phyloP scores from a whole-genome alignment of 2,797 vertebrate genomes.

The Artibeus lituratus region DNA sequence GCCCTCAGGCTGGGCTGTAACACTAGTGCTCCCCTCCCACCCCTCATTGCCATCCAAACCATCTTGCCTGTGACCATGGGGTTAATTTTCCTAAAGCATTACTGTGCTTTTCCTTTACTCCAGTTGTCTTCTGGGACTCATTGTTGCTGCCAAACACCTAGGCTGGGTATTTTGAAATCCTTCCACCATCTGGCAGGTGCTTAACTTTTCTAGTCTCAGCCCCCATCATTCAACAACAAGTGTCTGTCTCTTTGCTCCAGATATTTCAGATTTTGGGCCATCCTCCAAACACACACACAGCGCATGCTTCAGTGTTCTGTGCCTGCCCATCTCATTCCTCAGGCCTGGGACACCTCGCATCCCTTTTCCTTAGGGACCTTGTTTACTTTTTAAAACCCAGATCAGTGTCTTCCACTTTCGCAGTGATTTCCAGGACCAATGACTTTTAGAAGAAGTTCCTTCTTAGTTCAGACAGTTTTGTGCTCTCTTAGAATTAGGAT shows the following conservation, averaged over 20 bases:
- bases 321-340: background rate
- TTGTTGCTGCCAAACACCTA: slow-evolving; percentile 35
- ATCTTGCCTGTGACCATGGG: background rate
- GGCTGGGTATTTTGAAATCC: slow-evolving; percentile 35
- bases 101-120: background rate
- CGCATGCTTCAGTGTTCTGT: background rate
- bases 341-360: background rate
- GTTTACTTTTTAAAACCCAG: background rate
- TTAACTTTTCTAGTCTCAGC: slow-evolving; percentile 39
- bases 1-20: background rate
- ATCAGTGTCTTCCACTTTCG: background rate
- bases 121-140: slow-evolving; percentile 4
- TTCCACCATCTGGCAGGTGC: slow-evolving; percentile 21
- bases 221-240: slow-evolving; percentile 5
- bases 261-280: background rate
- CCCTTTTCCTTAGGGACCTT: background rate
- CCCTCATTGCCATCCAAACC: background rate
- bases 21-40: background rate
- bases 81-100: background rate
- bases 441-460: background rate
- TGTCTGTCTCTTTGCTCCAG: background rate
- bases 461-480: background rate
- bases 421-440: background rate
- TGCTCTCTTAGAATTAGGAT: background rate
- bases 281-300: background rate